Evolutionary conservation across 2,888 invertebrate genomes (phyloP), one percentile per base, ranked within the genome.

Genomic region (Actias luna): DNA sequence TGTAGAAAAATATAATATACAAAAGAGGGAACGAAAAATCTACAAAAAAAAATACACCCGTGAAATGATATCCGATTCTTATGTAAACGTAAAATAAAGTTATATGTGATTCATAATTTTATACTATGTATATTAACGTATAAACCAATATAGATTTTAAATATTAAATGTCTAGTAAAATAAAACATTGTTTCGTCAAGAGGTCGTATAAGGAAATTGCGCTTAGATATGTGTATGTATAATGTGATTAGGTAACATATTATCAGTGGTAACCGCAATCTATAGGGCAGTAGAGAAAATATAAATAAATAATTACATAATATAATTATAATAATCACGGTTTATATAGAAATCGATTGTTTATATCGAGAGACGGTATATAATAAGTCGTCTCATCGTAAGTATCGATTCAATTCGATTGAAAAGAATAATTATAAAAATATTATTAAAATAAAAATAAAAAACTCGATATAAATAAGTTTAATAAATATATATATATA

Each of bases 251-350:
- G 46, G 5, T 50, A 25, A 50, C 10, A 25, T 16, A 50, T 16
- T 4, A 25, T 50, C 12, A 50, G 25, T 50, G 25, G 46, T 50
- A 50, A 42, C 22, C 12, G 12, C 46, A 50, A 25, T 55, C 8
- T n/a, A 55, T 55, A 55, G 55, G 16, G n/a, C 27, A 29, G 29
- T 55, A 55, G 55, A 55, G n/a, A 16, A 55, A 55, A 55, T 55
- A 55, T 55, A 55, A 29, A 33, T 8, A 33, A 29, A 29, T 5
- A 55, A 55, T 16, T 5, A 55, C 18, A 16, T n/a, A n/a, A n/a
- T n/a, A 29, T 55, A 29, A 29, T 55, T 7, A 5, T 29, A 18
- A 52, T 55, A 1, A n/a, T n/a, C n/a, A n/a, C n/a, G n/a, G n/a
- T n/a, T n/a, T n/a, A n/a, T 29, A 8, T 52, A 27, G 18, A 42